phyloP scores from a whole-genome alignment of 1,140 invertebrate genomes.

The Nasonia giraulti region DNA sequence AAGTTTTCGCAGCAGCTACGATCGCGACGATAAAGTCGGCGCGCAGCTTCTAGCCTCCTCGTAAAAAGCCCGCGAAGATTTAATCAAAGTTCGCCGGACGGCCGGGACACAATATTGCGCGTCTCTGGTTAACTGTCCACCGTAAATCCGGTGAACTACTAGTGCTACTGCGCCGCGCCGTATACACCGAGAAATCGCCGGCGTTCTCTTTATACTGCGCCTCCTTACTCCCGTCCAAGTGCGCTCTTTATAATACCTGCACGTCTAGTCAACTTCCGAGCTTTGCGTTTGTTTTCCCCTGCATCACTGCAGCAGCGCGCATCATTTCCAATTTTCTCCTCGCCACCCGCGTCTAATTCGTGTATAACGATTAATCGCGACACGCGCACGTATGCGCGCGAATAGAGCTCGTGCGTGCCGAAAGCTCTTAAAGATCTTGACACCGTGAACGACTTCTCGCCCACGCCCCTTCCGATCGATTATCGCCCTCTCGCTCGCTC shows the following conservation, averaged over 20 bases:
- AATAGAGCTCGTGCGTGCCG: constrained; percentile 21
- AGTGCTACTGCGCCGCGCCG: not conserved
- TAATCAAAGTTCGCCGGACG: constrained; percentile 29
- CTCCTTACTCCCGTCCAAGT: not conserved
- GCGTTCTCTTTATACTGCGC: not conserved
- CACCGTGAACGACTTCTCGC: constrained; percentile 40
- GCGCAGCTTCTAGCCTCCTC: not conserved
- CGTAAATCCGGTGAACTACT: constrained; percentile 18
- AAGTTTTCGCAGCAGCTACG: not conserved
- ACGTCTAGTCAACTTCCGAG: too few relatives aligned
- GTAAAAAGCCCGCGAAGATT: constrained; percentile 42
- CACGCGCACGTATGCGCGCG: not conserved
- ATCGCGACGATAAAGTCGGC: not conserved
- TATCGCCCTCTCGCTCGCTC: not conserved
- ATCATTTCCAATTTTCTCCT: constrained; percentile 9
- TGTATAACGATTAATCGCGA: constrained; percentile 26
- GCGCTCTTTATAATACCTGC: too few relatives aligned
- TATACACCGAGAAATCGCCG: too few relatives aligned
- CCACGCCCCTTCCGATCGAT: constrained; percentile 31
- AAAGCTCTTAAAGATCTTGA: constrained; percentile 40
- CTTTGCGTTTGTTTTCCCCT: not conserved
- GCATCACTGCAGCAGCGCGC: not conserved
- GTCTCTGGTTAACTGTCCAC: constrained; percentile 16
- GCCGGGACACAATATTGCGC: constrained; percentile 25
- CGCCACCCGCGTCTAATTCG: not conserved